These are phyloP conservation scores for Hirudo medicinalis DNA, from an alignment of 1,140 invertebrate genomes.

Conservation along the genomic window DNA sequence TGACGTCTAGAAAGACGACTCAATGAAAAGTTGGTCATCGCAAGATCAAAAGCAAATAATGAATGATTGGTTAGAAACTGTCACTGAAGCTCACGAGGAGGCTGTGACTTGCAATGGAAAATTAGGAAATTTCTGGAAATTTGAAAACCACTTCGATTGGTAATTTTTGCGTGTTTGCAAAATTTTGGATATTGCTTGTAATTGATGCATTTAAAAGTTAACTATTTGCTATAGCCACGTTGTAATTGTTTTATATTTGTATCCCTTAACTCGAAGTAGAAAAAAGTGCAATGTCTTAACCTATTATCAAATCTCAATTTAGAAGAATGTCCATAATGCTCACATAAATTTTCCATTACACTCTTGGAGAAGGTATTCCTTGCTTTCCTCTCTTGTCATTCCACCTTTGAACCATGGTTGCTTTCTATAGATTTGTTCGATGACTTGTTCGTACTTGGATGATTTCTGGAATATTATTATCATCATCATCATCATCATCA, in stretches of 20 bases:
- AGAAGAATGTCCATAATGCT: neutral
- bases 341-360: neutral
- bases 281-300: neutral
- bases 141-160: neutral
- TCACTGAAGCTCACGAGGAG: neutral
- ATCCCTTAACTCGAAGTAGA: neutral
- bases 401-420: slow-evolving; percentile 7
- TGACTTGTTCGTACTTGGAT: too few species aligned
- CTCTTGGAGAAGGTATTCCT: neutral
- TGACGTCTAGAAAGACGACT: too few species aligned
- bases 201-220: neutral
- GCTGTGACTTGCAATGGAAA: neutral
- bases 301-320: neutral
- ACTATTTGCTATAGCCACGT: neutral
- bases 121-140: neutral
- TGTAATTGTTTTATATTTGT: neutral
- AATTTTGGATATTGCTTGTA: too few species aligned
- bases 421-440: neutral
- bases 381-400: neutral
- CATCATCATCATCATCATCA: too few species aligned
- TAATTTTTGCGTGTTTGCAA: neutral
- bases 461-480: too few species aligned
- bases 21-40: too few species aligned
- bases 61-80: neutral
- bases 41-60: neutral